These are phyloP conservation scores for Tubiluchus corallicola DNA, from an alignment of 2,888 invertebrate species.

Conservation along the genomic window DNA sequence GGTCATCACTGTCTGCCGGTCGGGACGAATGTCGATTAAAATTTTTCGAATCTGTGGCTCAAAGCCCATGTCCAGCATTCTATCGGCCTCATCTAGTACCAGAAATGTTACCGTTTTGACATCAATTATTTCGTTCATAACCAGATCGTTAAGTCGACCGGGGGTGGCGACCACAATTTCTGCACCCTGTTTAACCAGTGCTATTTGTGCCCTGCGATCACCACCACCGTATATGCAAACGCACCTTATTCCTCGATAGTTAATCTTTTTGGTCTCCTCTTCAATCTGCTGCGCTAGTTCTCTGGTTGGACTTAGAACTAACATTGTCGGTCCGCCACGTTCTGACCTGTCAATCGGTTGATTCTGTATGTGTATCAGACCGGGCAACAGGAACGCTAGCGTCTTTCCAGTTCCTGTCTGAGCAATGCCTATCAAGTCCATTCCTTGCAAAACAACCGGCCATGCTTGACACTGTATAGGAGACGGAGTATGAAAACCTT, in stretches of 20 bases:
- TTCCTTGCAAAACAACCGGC: slow-evolving; percentile 75
- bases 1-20: slow-evolving; percentile 88
- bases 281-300: slow-evolving; percentile 85
- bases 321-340: slow-evolving; percentile 52
- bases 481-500: slow-evolving; percentile 44
- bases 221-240: slow-evolving; percentile 86
- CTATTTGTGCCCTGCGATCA: slow-evolving; percentile 55
- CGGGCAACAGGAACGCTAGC: background rate
- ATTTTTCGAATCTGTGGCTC: slow-evolving; percentile 47
- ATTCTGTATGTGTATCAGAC: background rate
- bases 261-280: slow-evolving; percentile 69
- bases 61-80: slow-evolving; percentile 41
- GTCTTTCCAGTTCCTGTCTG: slow-evolving; percentile 59
- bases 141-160: slow-evolving; percentile 76
- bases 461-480: slow-evolving; percentile 63
- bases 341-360: slow-evolving; percentile 10
- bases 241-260: slow-evolving; percentile 59
- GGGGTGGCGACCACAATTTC: slow-evolving; percentile 91
- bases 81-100: slow-evolving; percentile 67
- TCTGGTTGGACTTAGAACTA: slow-evolving; percentile 77
- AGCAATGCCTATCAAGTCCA: slow-evolving; percentile 88
- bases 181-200: slow-evolving; percentile 51
- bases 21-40: slow-evolving; percentile 38
- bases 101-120: slow-evolving; percentile 63
- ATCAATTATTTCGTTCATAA: slow-evolving; percentile 44